phyloP scores from a whole-genome alignment of 2,797 vertebrate species.

The Lacerta agilis region DNA sequence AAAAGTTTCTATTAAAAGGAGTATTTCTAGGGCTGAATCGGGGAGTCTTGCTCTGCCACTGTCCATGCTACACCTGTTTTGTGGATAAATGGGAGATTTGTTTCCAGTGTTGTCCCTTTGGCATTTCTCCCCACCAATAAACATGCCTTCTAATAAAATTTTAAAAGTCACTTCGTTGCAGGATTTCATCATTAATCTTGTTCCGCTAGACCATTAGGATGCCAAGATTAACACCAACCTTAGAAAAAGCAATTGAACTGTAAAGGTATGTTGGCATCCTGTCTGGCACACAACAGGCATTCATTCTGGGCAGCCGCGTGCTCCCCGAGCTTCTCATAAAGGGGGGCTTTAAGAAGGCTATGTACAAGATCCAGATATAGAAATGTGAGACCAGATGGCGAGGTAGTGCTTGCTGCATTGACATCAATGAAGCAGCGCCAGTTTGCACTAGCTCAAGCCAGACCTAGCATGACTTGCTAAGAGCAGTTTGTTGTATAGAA shows the following conservation, averaged over 20 bases:
- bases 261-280: constrained; percentile 48
- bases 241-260: constrained; percentile 52
- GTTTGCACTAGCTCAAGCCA: constrained; percentile 23
- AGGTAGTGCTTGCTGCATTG: constrained; percentile 19
- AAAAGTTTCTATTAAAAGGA: background rate
- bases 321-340: constrained; percentile 35
- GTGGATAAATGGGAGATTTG: constrained; percentile 45
- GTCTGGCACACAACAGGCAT: constrained; percentile 45
- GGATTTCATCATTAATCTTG: constrained; percentile 55
- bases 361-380: constrained; percentile 13
- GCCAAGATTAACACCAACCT: constrained; percentile 56
- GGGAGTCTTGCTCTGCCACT: constrained; percentile 18
- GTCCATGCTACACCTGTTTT: constrained; percentile 34
- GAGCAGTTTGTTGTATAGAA: constrained; percentile 45
- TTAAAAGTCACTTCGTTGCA: constrained; percentile 33
- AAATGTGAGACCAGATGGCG: constrained; percentile 23
- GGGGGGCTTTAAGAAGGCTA: constrained; percentile 37
- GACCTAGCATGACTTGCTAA: constrained; percentile 7
- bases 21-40: constrained; percentile 20
- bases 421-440: background rate
- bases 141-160: constrained; percentile 51
- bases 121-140: constrained; percentile 55
- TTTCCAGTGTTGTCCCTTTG: constrained; percentile 56
- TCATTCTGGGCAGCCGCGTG: constrained; percentile 26
- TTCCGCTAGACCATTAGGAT: constrained; percentile 24